These are phyloP conservation scores for Ichneumoninae sp. DNA, from an alignment of 2,888 invertebrate species.

Conservation along the genomic window DNA sequence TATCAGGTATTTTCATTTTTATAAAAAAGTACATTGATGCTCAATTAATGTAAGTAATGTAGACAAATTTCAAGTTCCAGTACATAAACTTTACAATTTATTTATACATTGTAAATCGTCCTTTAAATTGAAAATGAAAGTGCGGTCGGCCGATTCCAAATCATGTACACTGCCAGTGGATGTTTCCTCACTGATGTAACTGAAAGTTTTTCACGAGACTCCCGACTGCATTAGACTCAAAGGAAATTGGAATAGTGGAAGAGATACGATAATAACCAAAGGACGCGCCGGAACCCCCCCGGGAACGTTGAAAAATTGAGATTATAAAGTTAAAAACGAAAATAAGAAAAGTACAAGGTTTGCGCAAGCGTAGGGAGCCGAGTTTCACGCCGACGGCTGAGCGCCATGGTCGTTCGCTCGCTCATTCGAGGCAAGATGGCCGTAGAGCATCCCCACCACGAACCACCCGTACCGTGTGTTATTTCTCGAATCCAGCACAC, in stretches of 20 bases:
- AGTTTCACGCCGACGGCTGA: conserved; percentile 59
- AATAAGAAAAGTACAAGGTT: conserved; percentile 14
- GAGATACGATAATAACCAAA: conserved; percentile 5
- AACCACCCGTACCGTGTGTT: conserved; percentile 35
- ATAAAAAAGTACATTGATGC: no score
- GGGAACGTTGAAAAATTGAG: conserved; percentile 31
- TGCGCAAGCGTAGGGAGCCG: conserved; percentile 21
- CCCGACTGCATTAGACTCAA: not conserved
- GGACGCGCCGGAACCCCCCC: not conserved
- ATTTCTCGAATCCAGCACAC: conserved; percentile 50
- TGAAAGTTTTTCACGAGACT: not conserved
- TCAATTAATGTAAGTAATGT: no score
- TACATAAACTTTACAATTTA: no score
- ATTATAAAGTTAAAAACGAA: conserved; percentile 8
- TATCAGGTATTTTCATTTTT: no score
- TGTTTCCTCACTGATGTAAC: not conserved
- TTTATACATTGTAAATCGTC: not conserved
- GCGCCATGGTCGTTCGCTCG: conserved; percentile 43
- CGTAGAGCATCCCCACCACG: conserved; percentile 56
- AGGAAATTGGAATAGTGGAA: conserved; percentile 6
- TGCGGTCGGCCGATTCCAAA: conserved; percentile 1
- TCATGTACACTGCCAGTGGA: not conserved
- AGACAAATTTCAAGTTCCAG: no score
- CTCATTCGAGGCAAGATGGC: conserved; percentile 66
- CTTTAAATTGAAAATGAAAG: conserved; percentile 1